phyloP scores from a whole-genome alignment of 23 tunicate genomes.

The Ciona savignyi region DNA sequence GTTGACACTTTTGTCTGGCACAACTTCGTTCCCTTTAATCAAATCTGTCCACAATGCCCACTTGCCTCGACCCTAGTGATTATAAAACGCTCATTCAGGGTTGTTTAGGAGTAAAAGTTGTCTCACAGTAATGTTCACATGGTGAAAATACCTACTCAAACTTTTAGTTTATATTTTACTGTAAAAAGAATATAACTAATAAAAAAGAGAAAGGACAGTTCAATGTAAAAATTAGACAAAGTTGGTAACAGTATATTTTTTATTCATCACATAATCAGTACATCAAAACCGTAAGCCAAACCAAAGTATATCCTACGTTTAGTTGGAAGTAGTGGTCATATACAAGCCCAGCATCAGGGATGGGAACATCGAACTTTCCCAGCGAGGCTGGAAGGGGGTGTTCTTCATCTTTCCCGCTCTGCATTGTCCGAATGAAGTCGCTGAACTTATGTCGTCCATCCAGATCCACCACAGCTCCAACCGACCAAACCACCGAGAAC shows the following conservation, averaged over 20 bases:
- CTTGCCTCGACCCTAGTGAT: constrained; percentile 53
- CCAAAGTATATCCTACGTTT: constrained; percentile 14
- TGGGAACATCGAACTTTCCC: constrained; percentile 69
- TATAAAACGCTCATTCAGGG: background rate
- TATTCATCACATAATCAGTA: no score
- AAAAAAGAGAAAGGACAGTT: no score
- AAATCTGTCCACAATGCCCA: constrained; percentile 91
- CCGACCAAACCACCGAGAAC: constrained; percentile 88
- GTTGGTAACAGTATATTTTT: no score
- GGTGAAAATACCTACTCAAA: no score
- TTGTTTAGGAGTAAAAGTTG: no score
- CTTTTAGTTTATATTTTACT: no score
- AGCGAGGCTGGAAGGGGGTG: constrained; percentile 66
- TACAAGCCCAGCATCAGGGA: constrained; percentile 71
- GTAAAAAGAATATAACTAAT: no score
- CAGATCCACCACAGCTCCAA: constrained; percentile 69
- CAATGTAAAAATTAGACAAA: no score
- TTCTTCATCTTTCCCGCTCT: constrained; percentile 43
- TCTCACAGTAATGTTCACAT: no score
- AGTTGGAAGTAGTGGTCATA: constrained; percentile 73
- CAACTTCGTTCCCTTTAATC: constrained; percentile 45
- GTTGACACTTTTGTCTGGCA: constrained; percentile 54
- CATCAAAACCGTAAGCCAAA: no score
- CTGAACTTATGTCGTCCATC: constrained; percentile 80
- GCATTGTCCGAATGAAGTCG: constrained; percentile 53